Percentiles rank a stretch among this genome's conserved stretches.
Evolutionary conservation across 2,888 invertebrate genomes (phyloP).

Genomic region (Lasioglossum figueresi): DNA sequence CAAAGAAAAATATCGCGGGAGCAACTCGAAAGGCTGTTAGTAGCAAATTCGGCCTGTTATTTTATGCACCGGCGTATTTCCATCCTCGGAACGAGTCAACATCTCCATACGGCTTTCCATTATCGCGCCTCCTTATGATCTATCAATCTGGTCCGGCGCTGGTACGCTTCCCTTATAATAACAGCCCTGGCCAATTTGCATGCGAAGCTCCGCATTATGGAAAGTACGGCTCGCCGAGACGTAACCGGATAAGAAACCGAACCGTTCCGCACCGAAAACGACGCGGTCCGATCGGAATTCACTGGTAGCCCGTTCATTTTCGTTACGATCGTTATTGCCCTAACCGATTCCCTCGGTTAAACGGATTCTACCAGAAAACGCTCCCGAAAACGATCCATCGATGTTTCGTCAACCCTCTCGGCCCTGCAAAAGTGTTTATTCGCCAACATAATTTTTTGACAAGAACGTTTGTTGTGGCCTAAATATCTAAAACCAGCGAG

Average conservation of each 20-base stretch:
- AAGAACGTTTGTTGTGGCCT: neutral
- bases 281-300: constrained; percentile 30
- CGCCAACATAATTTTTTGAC: neutral
- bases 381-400: neutral
- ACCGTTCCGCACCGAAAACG: constrained; percentile 41
- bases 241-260: constrained; percentile 33
- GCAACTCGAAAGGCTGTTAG: neutral
- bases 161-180: constrained; percentile 34
- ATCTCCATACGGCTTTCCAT: constrained; percentile 54
- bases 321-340: constrained; percentile 41
- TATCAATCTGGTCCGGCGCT: constrained; percentile 42
- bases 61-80: constrained; percentile 41
- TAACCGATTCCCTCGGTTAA: constrained; percentile 27
- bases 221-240: constrained; percentile 6
- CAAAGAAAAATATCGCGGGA: neutral
- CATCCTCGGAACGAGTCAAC: constrained; percentile 28
- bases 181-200: constrained; percentile 46
- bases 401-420: neutral
- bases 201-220: constrained; percentile 47
- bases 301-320: constrained; percentile 50
- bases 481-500: neutral
- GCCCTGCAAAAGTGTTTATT: neutral
- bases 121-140: constrained; percentile 52
- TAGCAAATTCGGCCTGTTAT: constrained; percentile 44
- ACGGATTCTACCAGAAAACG: constrained; percentile 23